Evolutionary conservation across 2,888 invertebrate species (phyloP), one percentile per base, ranked within the genome.

Genomic region (Amaurobius ferox): DNA sequence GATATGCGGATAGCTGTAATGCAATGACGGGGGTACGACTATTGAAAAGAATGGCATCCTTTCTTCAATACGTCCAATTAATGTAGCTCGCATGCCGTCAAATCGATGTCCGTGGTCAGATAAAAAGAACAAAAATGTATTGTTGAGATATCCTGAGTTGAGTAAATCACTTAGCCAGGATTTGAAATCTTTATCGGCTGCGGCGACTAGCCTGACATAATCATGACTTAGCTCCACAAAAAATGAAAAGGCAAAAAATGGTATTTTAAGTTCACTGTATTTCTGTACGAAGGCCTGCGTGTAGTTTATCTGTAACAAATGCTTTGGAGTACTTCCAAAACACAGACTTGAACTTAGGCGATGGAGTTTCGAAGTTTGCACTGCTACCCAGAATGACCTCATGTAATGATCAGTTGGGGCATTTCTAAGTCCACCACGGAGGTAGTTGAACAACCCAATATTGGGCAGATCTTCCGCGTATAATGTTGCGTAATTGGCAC

Each of bases 391-490:
- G 89, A 95, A 95, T 0, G 96, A 95, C 61, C 95, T 93, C 87
- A 95, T 93, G 90, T 96, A 97, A 90, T 96, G 96, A 90, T 98
- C 96, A 0, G 97, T 96, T 0, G 97, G 97, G 0, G 97, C 96
- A 74, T 94, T 94, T 16, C 93, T 92, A 89, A 98, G 98, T 0
- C 97, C 97, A 1, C 92, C 92, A 89, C 95, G 95, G 40, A 93
- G 91, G 90, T 94, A 97, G 90, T 96, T 96, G 90, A 98, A 98
- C 0, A 95, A 94, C 0, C 95, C 95, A 90, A 97, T 94, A 89
- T 92, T 92, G 0, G 95, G 94, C 0, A 95, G 94, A 90, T 98
- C 98, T 92, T 98, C 98, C 0, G 94, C 96, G 87, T 95, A 95
- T 0, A 94, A 93, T 0, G 97, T 97, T 70, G 93, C 93, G 90